Evolutionary conservation across 2,113 vertebrate species (phyloP).

Genomic region (Pluvialis apricaria): DNA sequence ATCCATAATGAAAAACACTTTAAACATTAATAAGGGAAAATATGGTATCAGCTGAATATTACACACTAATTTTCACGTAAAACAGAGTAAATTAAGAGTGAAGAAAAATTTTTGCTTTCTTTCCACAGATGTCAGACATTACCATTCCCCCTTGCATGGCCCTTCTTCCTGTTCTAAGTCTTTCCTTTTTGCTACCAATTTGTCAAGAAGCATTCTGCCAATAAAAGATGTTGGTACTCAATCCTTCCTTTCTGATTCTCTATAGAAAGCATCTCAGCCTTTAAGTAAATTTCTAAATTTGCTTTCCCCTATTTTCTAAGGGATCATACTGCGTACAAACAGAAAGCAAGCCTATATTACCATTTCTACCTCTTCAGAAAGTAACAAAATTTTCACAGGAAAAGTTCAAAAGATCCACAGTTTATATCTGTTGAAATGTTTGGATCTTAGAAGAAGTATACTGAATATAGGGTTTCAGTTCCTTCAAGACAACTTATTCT

Average conservation of each 20-base stretch:
- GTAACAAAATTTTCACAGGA: neutral
- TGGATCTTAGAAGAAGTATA: neutral
- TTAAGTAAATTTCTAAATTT: neutral
- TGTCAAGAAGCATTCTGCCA: neutral
- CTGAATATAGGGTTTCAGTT: neutral
- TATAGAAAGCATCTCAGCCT: neutral
- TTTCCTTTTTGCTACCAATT: neutral
- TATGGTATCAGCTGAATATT: neutral
- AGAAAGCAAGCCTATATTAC: neutral
- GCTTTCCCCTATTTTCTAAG: neutral
- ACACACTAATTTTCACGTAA: neutral
- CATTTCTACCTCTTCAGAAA: neutral
- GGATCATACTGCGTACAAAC: neutral
- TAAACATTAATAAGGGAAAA: neutral
- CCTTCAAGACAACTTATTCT: neutral
- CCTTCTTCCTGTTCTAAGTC: neutral
- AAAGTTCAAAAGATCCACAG: neutral
- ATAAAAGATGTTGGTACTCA: neutral
- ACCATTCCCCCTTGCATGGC: neutral
- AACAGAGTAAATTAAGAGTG: neutral
- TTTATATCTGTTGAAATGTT: neutral
- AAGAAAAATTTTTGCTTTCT: neutral
- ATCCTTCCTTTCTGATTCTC: neutral
- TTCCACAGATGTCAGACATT: neutral
- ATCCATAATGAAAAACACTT: neutral